Evolutionary conservation across 2,113 vertebrate species (phyloP).

Genomic region (Chiloscyllium plagiosum): DNA sequence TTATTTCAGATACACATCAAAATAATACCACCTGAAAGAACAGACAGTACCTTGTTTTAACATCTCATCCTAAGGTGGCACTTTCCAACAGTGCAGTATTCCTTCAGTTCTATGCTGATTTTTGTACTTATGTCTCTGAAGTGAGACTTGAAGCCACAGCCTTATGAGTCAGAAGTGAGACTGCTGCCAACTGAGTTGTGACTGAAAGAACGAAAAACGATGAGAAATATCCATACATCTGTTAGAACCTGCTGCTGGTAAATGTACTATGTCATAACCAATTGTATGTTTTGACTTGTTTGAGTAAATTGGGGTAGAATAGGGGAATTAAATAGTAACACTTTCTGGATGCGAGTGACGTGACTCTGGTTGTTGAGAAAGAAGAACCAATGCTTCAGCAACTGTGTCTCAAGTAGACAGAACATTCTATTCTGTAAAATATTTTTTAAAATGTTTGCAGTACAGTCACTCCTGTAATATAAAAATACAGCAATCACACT

Average conservation of each 20-base stretch:
- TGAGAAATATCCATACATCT: neutral
- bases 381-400: neutral
- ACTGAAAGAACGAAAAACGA: neutral
- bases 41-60: neutral
- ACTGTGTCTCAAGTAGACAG: neutral
- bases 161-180: neutral
- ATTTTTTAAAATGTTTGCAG: too few species aligned
- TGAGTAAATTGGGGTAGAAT: neutral
- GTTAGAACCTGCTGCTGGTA: neutral
- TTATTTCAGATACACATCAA: neutral
- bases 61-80: neutral
- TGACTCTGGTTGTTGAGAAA: neutral
- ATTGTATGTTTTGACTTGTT: neutral
- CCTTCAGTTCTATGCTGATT: neutral
- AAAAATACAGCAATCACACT: too few species aligned
- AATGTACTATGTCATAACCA: neutral
- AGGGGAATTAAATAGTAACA: neutral
- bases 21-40: neutral
- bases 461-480: too few species aligned
- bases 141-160: neutral
- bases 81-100: neutral
- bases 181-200: neutral
- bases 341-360: neutral
- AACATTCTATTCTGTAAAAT: neutral
- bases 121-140: too few species aligned